A percentile compares a stretch with the other conserved stretches of the same genome.
Conservation (phyloP, 2,888 invertebrate species). For the Sarcophaga subvicina region DNA sequence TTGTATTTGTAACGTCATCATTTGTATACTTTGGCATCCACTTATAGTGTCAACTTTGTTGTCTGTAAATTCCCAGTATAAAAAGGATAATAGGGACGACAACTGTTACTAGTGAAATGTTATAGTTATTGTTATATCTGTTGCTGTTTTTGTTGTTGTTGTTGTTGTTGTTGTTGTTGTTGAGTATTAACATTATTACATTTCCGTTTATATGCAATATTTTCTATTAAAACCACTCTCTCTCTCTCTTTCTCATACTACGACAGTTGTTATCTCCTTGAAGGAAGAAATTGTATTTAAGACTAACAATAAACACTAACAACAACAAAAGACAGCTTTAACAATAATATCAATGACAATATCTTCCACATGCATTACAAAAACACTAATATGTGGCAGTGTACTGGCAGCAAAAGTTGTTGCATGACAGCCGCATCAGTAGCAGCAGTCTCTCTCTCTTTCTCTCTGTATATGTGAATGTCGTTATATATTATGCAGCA, state of each 20-base stretch:
- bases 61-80: conserved; percentile 47
- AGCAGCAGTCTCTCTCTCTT: conserved; percentile 1
- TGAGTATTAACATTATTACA: conserved; percentile 53
- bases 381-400: conserved; percentile 29
- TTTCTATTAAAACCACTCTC: neutral
- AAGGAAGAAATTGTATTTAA: neutral
- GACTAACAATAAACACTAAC: conserved; percentile 12
- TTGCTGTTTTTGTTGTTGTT: neutral
- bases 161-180: neutral
- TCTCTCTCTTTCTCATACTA: neutral
- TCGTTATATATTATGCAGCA: conserved; percentile 14
- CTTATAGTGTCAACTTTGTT: conserved; percentile 42
- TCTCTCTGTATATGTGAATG: neutral
- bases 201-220: conserved; percentile 38
- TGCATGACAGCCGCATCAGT: conserved; percentile 14
- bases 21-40: conserved; percentile 9
- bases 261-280: no score
- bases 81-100: conserved; percentile 55
- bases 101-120: conserved; percentile 48
- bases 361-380: conserved; percentile 54
- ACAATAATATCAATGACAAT: conserved; percentile 70
- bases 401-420: conserved; percentile 19
- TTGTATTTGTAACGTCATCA: neutral
- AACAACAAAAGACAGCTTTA: conserved; percentile 38
- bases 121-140: neutral